phyloP scores from a whole-genome alignment of 2,888 invertebrate species.

The Drosophila dives region DNA sequence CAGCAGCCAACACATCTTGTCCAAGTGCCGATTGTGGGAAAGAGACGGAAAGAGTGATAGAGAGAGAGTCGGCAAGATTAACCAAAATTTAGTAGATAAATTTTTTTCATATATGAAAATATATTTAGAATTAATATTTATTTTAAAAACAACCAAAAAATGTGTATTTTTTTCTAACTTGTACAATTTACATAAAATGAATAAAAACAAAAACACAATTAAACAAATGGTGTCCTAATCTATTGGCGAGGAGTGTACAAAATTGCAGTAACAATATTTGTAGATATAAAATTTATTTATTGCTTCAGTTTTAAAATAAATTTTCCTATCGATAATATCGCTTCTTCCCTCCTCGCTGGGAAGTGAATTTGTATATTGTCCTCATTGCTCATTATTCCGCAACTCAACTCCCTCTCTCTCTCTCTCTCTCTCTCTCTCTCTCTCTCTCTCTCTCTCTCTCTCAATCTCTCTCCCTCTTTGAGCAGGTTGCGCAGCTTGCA shows the following conservation, averaged over 20 bases:
- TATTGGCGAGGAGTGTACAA: not conserved
- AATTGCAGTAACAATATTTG: not conserved
- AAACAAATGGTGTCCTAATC: not conserved
- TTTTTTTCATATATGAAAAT: too few relatives aligned
- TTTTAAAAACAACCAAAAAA: too few relatives aligned
- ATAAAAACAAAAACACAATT: not conserved
- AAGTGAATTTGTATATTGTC: not conserved
- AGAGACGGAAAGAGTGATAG: not conserved
- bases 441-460: not conserved
- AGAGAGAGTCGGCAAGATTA: not conserved
- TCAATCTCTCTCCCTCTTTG: not conserved
- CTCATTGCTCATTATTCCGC: not conserved
- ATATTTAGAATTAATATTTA: too few relatives aligned
- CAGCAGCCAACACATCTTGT: constrained; percentile 15
- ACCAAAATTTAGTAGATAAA: too few relatives aligned
- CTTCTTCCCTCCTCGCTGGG: not conserved
- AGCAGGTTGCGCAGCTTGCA: not conserved
- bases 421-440: not conserved
- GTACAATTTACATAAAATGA: not conserved
- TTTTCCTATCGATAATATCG: not conserved
- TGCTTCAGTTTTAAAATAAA: not conserved
- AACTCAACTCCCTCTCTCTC: not conserved
- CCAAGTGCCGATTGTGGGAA: not conserved
- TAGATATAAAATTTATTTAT: not conserved
- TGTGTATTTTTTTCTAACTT: not conserved